phyloP scores from a whole-genome alignment of 1,140 invertebrate species.

The Apis dorsata region DNA sequence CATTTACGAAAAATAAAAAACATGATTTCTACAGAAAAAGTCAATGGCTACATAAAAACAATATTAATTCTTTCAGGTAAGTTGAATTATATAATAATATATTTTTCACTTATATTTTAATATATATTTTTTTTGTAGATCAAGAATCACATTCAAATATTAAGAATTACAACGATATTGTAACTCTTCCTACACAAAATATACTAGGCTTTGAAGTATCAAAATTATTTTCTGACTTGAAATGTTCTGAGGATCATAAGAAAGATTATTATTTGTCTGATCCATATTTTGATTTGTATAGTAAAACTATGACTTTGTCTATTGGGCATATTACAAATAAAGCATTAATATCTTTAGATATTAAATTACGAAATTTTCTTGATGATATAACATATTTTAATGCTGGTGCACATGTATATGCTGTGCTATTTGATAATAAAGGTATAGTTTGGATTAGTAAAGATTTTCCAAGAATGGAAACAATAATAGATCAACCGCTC shows the following conservation, averaged over 20 bases:
- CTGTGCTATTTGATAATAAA: slow-evolving; percentile 75
- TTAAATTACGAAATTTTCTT: slow-evolving; percentile 74
- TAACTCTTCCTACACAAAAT: slow-evolving; percentile 75
- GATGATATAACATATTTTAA: slow-evolving; percentile 78
- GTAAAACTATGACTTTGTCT: slow-evolving; percentile 75
- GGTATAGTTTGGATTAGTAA: slow-evolving; percentile 77
- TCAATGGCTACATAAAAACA: slow-evolving; percentile 69
- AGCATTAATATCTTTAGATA: slow-evolving; percentile 73
- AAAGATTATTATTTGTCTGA: slow-evolving; percentile 77
- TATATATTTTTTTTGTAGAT: slow-evolving; percentile 53
- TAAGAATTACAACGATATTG: slow-evolving; percentile 69
- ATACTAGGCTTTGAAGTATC: slow-evolving; percentile 77
- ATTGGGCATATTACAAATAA: slow-evolving; percentile 72
- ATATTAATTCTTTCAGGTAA: slow-evolving; percentile 74
- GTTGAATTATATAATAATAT: background rate
- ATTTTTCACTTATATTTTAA: background rate
- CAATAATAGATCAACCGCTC: slow-evolving; percentile 72
- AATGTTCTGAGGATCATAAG: slow-evolving; percentile 70
- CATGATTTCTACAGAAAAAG: slow-evolving; percentile 60
- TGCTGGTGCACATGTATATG: slow-evolving; percentile 67
- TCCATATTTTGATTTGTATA: slow-evolving; percentile 77
- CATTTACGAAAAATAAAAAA: slow-evolving; percentile 67
- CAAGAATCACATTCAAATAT: slow-evolving; percentile 65
- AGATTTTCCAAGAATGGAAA: slow-evolving; percentile 76
- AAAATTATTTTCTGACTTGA: slow-evolving; percentile 73